Base-by-base conservation (phyloP, 2,888 invertebrate species). In the Lordiphosa fenestrarum region DNA sequence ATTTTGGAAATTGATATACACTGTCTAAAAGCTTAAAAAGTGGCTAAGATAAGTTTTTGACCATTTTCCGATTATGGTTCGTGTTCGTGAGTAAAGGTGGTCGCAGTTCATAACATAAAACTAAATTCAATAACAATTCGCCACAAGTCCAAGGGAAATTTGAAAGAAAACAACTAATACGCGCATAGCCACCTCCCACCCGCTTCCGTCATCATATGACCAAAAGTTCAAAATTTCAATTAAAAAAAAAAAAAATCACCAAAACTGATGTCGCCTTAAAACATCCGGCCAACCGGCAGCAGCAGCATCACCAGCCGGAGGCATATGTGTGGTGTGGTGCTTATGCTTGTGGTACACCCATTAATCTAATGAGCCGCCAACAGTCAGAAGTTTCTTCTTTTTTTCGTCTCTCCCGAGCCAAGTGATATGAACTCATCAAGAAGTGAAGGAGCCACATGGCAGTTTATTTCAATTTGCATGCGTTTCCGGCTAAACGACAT, bases 381-480 rank as follows among this genome's bases (percentile, higher is more conserved):
- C 49, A 49, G 38, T 21, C 25, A 38, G 40, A 21, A 4, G 6
- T 44, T 30, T 44, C 23, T 41, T 42, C 33, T 33, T 30, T 44
- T 15, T 30, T 33, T 33, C 33, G 33, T 33, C 15, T 15, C 33
- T 25, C 44, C 25, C 33, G 15, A 6, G 30, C 44, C 44, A 44
- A 33, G 44, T 44, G 44, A 57, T 54, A 59, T 69, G 42, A 56
- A 58, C 60, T 60, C 48, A 61, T 57, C 44, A 52, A 54, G 50
- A 53, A 57, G 30, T 40, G 46, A 21, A 12, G 15, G 30, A 63
- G 44, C 47, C 61, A 63, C 57, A 66, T 66, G 71, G 40, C 52
- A 48, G 49, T 71, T 68, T 78, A 69, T 82, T 82, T 77, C 40
- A 64, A 68, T 75, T 66, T 70, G 72, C 72, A 70, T 72, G 52